Conservation (phyloP, 2,797 vertebrate species). For the Vespertilio murinus region DNA sequence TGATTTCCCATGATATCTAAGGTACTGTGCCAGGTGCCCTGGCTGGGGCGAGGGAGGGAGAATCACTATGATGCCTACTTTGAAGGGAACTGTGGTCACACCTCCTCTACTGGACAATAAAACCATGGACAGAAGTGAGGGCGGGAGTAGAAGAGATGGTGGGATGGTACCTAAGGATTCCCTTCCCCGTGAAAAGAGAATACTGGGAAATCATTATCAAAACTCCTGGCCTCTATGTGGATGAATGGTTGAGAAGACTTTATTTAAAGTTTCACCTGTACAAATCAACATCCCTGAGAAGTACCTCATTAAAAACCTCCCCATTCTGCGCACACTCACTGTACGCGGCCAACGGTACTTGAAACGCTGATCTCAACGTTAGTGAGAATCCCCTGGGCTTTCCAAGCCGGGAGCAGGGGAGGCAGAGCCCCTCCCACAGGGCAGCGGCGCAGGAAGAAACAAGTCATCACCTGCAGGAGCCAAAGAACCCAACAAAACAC, state of each 20-base stretch:
- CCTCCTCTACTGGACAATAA: not conserved
- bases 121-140: not conserved
- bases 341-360: not conserved
- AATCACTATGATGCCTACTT: not conserved
- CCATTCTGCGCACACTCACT: not conserved
- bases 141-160: not conserved
- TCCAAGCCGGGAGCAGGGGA: not conserved
- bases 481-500: slow-evolving; percentile 22
- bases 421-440: not conserved
- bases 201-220: not conserved
- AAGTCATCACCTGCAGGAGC: slow-evolving; percentile 51
- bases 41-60: too few species aligned
- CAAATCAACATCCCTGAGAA: not conserved
- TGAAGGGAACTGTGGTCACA: not conserved
- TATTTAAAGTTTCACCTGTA: not conserved
- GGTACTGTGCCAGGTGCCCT: not conserved
- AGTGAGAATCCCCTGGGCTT: not conserved
- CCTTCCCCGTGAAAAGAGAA: not conserved
- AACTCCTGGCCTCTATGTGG: not conserved
- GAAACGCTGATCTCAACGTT: not conserved
- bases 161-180: not conserved
- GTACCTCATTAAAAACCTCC: not conserved
- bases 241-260: not conserved
- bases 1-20: not conserved
- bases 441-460: not conserved